These are phyloP conservation scores for Drosophila nigromelanica DNA, from an alignment of 1,140 invertebrate genomes.

Conservation along the genomic window DNA sequence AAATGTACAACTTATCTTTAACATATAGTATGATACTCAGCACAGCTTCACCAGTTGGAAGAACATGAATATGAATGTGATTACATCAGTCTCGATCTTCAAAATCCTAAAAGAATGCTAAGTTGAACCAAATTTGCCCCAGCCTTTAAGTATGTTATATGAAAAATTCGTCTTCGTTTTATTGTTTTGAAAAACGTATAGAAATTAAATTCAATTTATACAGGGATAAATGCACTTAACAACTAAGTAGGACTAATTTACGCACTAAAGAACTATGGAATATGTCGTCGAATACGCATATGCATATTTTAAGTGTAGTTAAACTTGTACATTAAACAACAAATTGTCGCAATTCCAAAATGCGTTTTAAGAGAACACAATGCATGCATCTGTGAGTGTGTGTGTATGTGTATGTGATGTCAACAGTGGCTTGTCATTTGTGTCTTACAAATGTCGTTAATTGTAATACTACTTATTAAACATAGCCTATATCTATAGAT, in stretches of 20 bases:
- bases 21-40: no score
- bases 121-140: no score
- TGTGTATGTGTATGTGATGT: constrained; percentile 41
- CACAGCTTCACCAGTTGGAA: no score
- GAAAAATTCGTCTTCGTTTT: constrained; percentile 20
- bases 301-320: constrained; percentile 15
- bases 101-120: no score
- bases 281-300: constrained; percentile 28
- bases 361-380: constrained; percentile 12
- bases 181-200: constrained; percentile 7
- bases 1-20: no score
- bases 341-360: constrained; percentile 17
- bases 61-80: no score
- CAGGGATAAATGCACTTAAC: constrained; percentile 28
- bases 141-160: neutral
- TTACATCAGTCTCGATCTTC: no score
- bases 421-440: constrained; percentile 34
- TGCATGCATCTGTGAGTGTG: constrained; percentile 16
- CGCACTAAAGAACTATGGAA: constrained; percentile 39
- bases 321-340: constrained; percentile 33
- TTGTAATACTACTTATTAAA: constrained; percentile 27
- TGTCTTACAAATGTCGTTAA: constrained; percentile 21
- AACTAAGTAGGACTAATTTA: constrained; percentile 43
- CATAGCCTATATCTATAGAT: constrained; percentile 19
- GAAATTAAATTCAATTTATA: constrained; percentile 57